Conservation (phyloP, 2,113 vertebrate genomes). For the Polyodon spathula region DNA sequence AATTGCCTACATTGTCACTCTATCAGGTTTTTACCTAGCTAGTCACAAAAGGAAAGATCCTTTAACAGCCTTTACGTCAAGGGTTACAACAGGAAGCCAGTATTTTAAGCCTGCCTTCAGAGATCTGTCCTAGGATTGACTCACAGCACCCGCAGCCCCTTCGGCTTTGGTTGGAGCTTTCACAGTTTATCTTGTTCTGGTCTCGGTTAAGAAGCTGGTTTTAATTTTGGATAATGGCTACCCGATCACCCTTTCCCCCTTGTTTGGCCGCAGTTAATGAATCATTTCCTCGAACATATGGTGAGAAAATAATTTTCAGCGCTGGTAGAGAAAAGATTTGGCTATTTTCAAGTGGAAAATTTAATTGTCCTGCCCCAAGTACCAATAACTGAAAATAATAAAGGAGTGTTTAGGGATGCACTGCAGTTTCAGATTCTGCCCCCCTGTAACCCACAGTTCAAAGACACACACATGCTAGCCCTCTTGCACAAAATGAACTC, state of each 20-base stretch:
- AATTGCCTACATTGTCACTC: no score
- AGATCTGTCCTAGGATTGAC: background rate
- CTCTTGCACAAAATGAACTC: no score
- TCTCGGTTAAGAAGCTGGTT: conserved; percentile 44
- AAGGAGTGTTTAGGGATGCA: background rate
- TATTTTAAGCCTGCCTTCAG: background rate
- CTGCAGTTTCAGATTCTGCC: background rate
- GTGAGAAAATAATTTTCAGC: conserved; percentile 48
- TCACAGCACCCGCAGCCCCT: background rate
- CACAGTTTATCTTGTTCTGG: conserved; percentile 11
- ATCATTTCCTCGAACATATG: conserved; percentile 47
- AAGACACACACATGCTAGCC: no score
- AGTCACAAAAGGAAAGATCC: no score
- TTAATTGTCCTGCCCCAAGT: background rate
- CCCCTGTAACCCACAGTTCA: no score
- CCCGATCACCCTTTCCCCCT: conserved; percentile 25
- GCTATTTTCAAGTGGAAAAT: background rate
- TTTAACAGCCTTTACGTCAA: no score
- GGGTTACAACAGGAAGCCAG: no score
- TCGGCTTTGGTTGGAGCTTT: background rate
- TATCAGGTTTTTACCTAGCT: no score
- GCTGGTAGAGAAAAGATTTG: conserved; percentile 18
- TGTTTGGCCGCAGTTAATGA: conserved; percentile 40
- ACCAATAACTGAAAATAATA: background rate
- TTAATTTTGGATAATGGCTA: conserved; percentile 40